These are phyloP conservation scores for Anagyrus pseudococci DNA, from an alignment of 2,888 invertebrate species.

Conservation along the genomic window DNA sequence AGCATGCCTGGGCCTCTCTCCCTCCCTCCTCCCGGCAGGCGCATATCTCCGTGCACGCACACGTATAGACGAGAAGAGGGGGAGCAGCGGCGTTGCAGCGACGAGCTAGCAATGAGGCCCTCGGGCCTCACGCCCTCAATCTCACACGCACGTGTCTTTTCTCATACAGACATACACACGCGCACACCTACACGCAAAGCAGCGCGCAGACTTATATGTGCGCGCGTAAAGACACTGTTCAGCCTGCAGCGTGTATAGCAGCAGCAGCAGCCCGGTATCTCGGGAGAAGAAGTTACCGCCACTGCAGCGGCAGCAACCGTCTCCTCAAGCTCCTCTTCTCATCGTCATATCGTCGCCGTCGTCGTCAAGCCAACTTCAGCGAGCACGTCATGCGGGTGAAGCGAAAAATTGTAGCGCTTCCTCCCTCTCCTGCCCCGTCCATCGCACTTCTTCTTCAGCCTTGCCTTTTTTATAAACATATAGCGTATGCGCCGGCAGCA, in stretches of 20 bases:
- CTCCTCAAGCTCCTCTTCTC: too few relatives aligned
- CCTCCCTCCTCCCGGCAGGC: not conserved
- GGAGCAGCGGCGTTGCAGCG: not conserved
- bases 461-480: too few relatives aligned
- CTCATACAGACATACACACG: slow-evolving; percentile 16
- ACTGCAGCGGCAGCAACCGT: too few relatives aligned
- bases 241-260: too few relatives aligned
- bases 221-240: too few relatives aligned
- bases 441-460: too few relatives aligned
- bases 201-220: not conserved
- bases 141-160: slow-evolving; percentile 49
- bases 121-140: slow-evolving; percentile 60
- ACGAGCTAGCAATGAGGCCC: slow-evolving; percentile 54
- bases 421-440: too few relatives aligned
- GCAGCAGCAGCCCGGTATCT: too few relatives aligned
- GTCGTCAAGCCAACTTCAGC: too few relatives aligned
- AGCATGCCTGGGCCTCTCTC: not conserved
- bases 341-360: too few relatives aligned
- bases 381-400: slow-evolving; percentile 1
- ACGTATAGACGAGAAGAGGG: not conserved
- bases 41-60: not conserved
- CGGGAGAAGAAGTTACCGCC: too few relatives aligned
- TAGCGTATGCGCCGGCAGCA: too few relatives aligned
- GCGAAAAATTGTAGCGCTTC: not conserved
- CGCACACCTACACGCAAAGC: not conserved